Base-by-base conservation (phyloP, 37 sponge, comb jelly and placozoan species). In the Crambe crambe region DNA sequence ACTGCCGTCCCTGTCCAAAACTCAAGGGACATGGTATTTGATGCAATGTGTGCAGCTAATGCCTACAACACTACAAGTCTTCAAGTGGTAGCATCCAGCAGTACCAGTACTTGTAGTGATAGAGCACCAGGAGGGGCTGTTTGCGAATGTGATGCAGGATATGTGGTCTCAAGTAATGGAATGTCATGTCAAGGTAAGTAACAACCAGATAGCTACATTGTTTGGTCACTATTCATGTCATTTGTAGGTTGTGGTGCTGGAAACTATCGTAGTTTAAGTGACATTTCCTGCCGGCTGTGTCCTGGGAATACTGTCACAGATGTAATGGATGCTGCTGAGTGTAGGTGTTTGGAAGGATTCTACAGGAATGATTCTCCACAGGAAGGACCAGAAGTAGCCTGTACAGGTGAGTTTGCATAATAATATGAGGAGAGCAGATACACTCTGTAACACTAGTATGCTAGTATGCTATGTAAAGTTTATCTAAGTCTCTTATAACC, bases 191-290 rank as follows among this genome's bases (percentile, higher is more conserved):
- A 30, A 30, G 66, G 66, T 65, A 65, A 47, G 51, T 47, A n/a
- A n/a, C n/a, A n/a, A n/a, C n/a, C n/a, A n/a, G n/a, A n/a, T n/a
- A n/a, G n/a, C n/a, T n/a, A n/a, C n/a, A n/a, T n/a, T n/a, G n/a
- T n/a, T n/a, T n/a, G n/a, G n/a, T n/a, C n/a, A n/a, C n/a, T n/a
- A n/a, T n/a, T n/a, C n/a, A n/a, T n/a, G n/a, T n/a, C n/a, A n/a
- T n/a, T n/a, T n/a, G n/a, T n/a, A 70, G 72, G 42, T 23, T 70
- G 72, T 27, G n/a, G 66, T 44, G 44, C 72, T 41, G 72, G 72
- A 4, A 41, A 22, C 12, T 70, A 70, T 40, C 42, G 72, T 41
- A 25, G 42, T 43, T n/a, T 41, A 4, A 70, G 18, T 44, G 72
- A 70, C 43, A 41, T 25, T 42, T 15, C 42, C 10, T 70, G 72